Percentiles rank a stretch among this genome's conserved stretches.
Conservation (phyloP, 1,140 invertebrate genomes). For the Saxidomus purpurata region DNA sequence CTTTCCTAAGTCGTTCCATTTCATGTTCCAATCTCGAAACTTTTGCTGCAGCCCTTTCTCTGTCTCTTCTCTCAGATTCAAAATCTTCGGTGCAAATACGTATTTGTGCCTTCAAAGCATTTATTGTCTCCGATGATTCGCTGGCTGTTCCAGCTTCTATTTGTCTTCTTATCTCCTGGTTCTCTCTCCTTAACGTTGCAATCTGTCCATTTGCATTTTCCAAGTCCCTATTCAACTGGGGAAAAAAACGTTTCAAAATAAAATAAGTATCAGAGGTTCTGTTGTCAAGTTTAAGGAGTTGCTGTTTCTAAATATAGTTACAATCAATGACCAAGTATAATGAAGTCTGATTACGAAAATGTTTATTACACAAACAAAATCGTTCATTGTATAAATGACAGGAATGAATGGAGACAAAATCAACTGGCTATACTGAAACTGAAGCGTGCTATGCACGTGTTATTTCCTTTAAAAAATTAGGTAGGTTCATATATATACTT, state of each 20-base stretch:
- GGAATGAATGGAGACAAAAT: too few relatives aligned
- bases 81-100: conserved; percentile 85
- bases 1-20: conserved; percentile 68
- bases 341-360: too few relatives aligned
- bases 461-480: too few relatives aligned
- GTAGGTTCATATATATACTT: too few relatives aligned
- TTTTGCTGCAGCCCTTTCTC: conserved; percentile 77
- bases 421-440: too few relatives aligned
- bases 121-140: conserved; percentile 70
- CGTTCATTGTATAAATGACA: too few relatives aligned
- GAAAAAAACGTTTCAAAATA: too few relatives aligned
- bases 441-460: too few relatives aligned
- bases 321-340: too few relatives aligned
- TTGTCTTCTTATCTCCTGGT: conserved; percentile 37
- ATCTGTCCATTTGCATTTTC: conserved; percentile 26
- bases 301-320: too few relatives aligned
- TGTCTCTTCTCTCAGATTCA: conserved; percentile 81
- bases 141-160: background rate
- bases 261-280: too few relatives aligned
- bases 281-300: too few relatives aligned
- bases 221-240: conserved; percentile 7
- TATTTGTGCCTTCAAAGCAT: conserved; percentile 82
- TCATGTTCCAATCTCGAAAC: conserved; percentile 69
- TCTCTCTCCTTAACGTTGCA: conserved; percentile 13
- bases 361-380: background rate